phyloP scores from a whole-genome alignment of 2,113 vertebrate species.

The Dromiciops gliroides region DNA sequence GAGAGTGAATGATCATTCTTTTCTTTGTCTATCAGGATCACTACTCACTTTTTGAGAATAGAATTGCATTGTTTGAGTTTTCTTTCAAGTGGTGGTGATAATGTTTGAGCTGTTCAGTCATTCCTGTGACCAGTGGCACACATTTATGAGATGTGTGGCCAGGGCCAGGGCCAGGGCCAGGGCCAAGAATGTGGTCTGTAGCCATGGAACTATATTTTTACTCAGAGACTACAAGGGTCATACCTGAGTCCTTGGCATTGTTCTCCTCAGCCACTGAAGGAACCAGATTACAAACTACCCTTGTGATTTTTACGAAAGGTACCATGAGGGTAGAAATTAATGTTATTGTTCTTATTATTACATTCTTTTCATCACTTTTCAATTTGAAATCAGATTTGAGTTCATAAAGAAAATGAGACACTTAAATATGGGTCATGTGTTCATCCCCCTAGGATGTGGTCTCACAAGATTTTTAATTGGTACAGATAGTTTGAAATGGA shows the following conservation, averaged over 20 bases:
- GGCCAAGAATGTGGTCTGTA: neutral
- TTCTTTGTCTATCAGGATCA: neutral
- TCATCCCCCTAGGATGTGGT: neutral
- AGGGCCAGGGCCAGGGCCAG: neutral
- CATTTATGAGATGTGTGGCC: neutral
- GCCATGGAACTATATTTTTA: neutral
- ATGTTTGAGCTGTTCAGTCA: neutral
- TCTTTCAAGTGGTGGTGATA: neutral
- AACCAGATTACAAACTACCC: no score
- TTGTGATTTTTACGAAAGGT: neutral
- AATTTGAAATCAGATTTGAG: neutral
- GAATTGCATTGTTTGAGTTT: neutral
- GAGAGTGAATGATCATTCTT: neutral
- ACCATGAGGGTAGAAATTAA: neutral
- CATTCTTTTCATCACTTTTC: neutral
- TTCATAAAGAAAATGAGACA: neutral
- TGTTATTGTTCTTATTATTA: neutral
- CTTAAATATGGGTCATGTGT: neutral
- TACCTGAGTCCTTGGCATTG: neutral
- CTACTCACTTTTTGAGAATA: fast-evolving
- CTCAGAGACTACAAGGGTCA: neutral
- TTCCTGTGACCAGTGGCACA: neutral
- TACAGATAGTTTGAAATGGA: neutral
- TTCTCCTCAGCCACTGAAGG: neutral
- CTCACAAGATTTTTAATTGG: conserved; percentile 1